Evolutionary conservation across 2,113 vertebrate genomes (phyloP), one percentile per base, ranked within the genome.

Genomic region (Nyctibius bracteatus): DNA sequence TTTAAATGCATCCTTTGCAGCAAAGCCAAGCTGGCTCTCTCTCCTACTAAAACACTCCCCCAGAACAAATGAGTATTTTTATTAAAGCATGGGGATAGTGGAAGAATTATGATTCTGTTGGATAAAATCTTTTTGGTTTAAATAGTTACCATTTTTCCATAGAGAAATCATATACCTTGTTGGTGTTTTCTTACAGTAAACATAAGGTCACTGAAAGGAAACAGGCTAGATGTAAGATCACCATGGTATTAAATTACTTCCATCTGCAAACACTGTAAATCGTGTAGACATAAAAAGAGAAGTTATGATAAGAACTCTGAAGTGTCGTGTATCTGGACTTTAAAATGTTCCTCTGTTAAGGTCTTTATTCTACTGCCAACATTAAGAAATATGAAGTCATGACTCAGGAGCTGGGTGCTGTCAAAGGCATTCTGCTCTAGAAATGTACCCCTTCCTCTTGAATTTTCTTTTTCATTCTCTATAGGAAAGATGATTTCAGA

Each of bases 301-400:
- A 98, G 93, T 97, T 98, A 96, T 90, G 93, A 96, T 97, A 96
- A 96, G 96, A 96, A 94, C 92, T 97, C 98, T 96, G 89, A 98
- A 98, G 95, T 97, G 96, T 97, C 86, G 8, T 98, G 96, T 97
- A 97, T 98, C 97, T 96, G 96, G 97, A 95, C 83, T 97, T 97
- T 87, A 96, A 97, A 98, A 98, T 35, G 51, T 94, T 90, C 94
- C 95, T 98, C 95, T 98, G 57, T 90, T 88, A 87, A 98, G 90
- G 88, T 97, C 98, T 98, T 98, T 98, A 97, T 98, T 98, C 98
- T 96, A 33, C n/a, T 97, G 98, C 98, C 98, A 98, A 98, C 96
- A 98, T 96, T 98, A 98, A 98, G 97, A 98, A 98, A 97, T 96
- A 93, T 59, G 75, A 97, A 97, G 91, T 97, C 30, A 95, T 98